Conservation (phyloP, 2,888 invertebrate species). For the Epistrophe grossulariae region DNA sequence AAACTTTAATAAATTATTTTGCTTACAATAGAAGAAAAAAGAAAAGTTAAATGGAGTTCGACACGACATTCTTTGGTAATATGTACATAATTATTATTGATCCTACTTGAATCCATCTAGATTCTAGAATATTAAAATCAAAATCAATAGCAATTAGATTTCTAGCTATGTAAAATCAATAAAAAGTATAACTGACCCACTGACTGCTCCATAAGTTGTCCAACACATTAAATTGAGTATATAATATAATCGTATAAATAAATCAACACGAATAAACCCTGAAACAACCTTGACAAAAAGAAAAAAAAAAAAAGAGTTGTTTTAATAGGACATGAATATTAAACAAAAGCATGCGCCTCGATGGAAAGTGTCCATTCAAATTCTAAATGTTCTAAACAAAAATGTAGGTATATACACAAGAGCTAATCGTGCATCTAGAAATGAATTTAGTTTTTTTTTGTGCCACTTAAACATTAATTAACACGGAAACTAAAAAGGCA, state of each 20-base stretch:
- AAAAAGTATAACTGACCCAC: background rate
- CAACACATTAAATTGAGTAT: background rate
- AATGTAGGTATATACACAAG: background rate
- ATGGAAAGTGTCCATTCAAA: background rate
- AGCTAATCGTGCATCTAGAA: background rate
- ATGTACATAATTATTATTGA: too few species aligned
- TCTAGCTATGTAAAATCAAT: background rate
- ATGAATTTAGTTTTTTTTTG: background rate
- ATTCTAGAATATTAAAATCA: background rate
- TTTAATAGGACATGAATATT: background rate
- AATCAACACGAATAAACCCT: background rate
- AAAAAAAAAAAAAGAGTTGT: background rate
- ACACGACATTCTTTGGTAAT: too few species aligned
- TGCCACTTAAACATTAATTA: constrained; percentile 1
- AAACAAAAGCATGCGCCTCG: background rate
- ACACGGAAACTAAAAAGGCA: background rate
- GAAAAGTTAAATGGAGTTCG: too few species aligned
- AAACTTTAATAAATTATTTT: too few species aligned
- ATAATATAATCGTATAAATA: background rate
- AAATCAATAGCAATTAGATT: background rate
- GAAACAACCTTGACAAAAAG: background rate
- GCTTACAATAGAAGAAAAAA: too few species aligned
- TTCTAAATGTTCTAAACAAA: background rate
- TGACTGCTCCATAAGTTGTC: background rate
- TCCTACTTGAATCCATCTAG: too few species aligned